Evolutionary conservation across 1,140 invertebrate genomes (phyloP).

Genomic region (Drosophila pandora): DNA sequence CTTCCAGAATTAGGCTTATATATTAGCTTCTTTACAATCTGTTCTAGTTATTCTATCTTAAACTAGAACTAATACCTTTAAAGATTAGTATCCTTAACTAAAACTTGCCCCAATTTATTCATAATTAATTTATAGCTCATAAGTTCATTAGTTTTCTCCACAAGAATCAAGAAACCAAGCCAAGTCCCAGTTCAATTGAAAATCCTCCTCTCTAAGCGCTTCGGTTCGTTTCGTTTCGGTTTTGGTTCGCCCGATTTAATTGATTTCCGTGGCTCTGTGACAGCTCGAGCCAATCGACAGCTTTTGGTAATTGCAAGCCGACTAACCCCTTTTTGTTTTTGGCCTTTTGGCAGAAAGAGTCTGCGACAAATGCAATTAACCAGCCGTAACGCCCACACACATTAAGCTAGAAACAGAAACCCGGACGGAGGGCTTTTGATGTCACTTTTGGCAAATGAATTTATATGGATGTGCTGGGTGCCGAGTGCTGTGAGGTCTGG

Average conservation of each 20-base stretch:
- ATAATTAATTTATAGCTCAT: constrained; percentile 4
- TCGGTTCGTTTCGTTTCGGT: background rate
- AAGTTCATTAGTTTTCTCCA: constrained; percentile 23
- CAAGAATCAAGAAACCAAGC: background rate
- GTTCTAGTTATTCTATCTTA: too few relatives aligned
- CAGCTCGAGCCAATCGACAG: constrained; percentile 60
- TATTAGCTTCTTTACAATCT: too few relatives aligned
- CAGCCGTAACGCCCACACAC: constrained; percentile 74
- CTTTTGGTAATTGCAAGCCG: constrained; percentile 49
- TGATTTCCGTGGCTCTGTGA: constrained; percentile 58
- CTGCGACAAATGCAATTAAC: constrained; percentile 74
- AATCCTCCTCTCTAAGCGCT: background rate
- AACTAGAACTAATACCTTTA: too few relatives aligned
- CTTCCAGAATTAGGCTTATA: too few relatives aligned
- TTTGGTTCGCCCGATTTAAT: constrained; percentile 49
- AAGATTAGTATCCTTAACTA: too few relatives aligned
- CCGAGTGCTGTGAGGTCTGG: constrained; percentile 5
- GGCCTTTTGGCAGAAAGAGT: constrained; percentile 19
- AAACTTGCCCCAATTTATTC: too few relatives aligned
- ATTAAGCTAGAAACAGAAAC: constrained; percentile 58
- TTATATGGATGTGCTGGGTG: constrained; percentile 33
- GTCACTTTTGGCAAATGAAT: constrained; percentile 60
- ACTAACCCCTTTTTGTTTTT: constrained; percentile 48
- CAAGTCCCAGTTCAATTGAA: constrained; percentile 15
- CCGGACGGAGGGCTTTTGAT: constrained; percentile 64